Percentiles rank a stretch among this genome's conserved stretches.
Evolutionary conservation across 2,113 vertebrate genomes (phyloP).

Genomic region (Gymnogyps californianus): DNA sequence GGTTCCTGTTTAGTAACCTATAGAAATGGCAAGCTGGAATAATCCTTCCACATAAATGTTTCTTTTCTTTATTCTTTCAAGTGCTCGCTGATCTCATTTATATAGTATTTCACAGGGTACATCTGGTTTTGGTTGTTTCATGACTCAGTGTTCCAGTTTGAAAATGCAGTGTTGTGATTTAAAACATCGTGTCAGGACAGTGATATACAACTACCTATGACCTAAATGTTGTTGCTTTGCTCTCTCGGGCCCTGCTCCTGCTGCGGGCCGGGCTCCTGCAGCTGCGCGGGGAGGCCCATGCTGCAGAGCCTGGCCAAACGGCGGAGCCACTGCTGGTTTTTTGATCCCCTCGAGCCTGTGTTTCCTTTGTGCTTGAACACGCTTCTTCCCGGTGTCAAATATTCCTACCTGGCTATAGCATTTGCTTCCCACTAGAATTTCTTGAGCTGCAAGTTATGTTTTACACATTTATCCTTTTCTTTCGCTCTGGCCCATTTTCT

Average conservation of each 20-base stretch:
- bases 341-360: accelerated
- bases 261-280: neutral
- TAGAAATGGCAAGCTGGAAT: neutral
- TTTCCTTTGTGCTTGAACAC: neutral
- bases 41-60: conserved; percentile 15
- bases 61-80: conserved; percentile 34
- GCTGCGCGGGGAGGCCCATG: accelerated
- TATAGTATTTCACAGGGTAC: conserved; percentile 37
- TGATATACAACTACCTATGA: neutral
- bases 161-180: neutral
- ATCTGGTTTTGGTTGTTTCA: conserved; percentile 61
- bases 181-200: neutral
- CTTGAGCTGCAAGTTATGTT: neutral
- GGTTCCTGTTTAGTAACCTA: neutral
- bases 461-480: neutral
- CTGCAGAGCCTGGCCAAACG: neutral
- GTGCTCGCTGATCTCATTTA: conserved; percentile 7
- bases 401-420: neutral
- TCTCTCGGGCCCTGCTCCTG: neutral
- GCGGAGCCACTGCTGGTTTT: neutral
- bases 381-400: neutral
- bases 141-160: conserved; percentile 38
- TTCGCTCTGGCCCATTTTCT: neutral
- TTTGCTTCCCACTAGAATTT: neutral
- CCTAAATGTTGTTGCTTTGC: neutral